Conservation (phyloP, 1,140 invertebrate species). For the Hyles vespertilio region DNA sequence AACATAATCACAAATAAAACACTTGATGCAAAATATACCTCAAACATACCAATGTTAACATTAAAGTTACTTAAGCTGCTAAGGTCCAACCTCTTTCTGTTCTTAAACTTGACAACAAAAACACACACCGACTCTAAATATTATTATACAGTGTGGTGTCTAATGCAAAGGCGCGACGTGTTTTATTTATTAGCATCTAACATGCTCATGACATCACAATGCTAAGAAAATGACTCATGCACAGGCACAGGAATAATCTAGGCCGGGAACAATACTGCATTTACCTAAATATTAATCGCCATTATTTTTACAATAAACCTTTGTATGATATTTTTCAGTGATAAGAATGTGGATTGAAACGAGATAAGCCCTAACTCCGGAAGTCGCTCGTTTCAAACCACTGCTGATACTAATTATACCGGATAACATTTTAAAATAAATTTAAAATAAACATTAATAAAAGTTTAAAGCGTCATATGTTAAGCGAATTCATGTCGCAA, state of each 20-base stretch:
- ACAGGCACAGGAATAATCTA: conserved; percentile 2
- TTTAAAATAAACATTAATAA: background rate
- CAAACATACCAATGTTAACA: too few species aligned
- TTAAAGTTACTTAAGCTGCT: too few species aligned
- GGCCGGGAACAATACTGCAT: background rate
- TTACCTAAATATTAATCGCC: too few species aligned
- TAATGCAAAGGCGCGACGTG: conserved; percentile 19
- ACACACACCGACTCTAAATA: background rate
- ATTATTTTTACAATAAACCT: too few species aligned
- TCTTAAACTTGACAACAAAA: background rate
- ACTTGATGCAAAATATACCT: too few species aligned
- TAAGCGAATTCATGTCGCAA: conserved; percentile 58
- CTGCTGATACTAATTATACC: background rate
- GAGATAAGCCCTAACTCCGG: conserved; percentile 18
- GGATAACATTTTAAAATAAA: background rate
- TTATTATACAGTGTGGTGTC: background rate
- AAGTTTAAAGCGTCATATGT: conserved; percentile 34
- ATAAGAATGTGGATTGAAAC: conserved; percentile 25
- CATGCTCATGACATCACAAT: conserved; percentile 68
- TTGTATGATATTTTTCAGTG: conserved; percentile 1
- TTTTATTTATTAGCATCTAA: conserved; percentile 53
- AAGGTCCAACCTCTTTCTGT: too few species aligned
- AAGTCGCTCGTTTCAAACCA: conserved; percentile 11
- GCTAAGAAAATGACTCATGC: conserved; percentile 58
- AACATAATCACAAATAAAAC: too few species aligned